Evolutionary conservation across 2,888 invertebrate species (phyloP).

Genomic region (Heliconius ismenius): DNA sequence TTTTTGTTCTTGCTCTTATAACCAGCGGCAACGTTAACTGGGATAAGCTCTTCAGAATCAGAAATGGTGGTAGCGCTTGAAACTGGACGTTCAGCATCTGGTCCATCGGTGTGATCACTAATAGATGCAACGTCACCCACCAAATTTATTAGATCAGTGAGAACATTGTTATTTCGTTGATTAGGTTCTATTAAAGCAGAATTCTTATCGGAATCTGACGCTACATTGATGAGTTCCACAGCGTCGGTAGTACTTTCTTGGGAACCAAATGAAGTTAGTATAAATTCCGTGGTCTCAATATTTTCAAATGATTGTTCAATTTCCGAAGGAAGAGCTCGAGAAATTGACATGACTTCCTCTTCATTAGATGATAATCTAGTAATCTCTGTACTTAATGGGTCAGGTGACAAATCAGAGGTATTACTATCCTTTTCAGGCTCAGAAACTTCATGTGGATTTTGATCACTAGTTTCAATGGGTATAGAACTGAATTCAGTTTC

Average conservation of each 20-base stretch:
- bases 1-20: slow-evolving; percentile 77
- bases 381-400: slow-evolving; percentile 48
- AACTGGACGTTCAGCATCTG: slow-evolving; percentile 47
- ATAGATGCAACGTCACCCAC: slow-evolving; percentile 77
- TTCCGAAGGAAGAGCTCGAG: slow-evolving; percentile 49
- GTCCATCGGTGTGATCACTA: slow-evolving; percentile 64
- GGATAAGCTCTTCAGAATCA: slow-evolving; percentile 74
- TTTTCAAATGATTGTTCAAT: slow-evolving; percentile 59
- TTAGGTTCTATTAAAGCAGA: slow-evolving; percentile 63
- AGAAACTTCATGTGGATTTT: slow-evolving; percentile 66
- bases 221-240: slow-evolving; percentile 69
- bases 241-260: slow-evolving; percentile 67
- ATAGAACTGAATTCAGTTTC: slow-evolving; percentile 73
- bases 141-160: slow-evolving; percentile 70
- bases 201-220: slow-evolving; percentile 58
- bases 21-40: slow-evolving; percentile 63
- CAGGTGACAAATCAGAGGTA: slow-evolving; percentile 53
- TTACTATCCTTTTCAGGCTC: slow-evolving; percentile 60
- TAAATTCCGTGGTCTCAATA: slow-evolving; percentile 70
- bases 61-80: slow-evolving; percentile 57
- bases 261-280: slow-evolving; percentile 63
- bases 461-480: slow-evolving; percentile 74
- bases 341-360: slow-evolving; percentile 58
- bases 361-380: slow-evolving; percentile 53
- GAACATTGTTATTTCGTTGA: slow-evolving; percentile 59